These are phyloP conservation scores for Protaetia brevitarsis DNA, from an alignment of 1,140 invertebrate species.

Conservation along the genomic window DNA sequence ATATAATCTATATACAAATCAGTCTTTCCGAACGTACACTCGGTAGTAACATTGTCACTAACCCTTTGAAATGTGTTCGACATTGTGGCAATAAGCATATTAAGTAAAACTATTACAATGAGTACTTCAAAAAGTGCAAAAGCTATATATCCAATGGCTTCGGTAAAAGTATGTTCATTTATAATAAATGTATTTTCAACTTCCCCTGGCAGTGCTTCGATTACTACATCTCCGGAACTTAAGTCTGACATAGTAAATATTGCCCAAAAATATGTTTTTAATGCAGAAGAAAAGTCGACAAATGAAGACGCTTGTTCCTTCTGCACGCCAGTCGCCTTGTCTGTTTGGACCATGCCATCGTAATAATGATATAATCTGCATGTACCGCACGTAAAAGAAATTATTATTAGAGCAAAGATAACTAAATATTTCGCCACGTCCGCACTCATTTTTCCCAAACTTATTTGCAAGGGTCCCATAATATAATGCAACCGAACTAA, in stretches of 20 bases:
- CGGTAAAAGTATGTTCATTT: slow-evolving; percentile 59
- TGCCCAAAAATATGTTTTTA: slow-evolving; percentile 74
- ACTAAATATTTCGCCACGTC: slow-evolving; percentile 57
- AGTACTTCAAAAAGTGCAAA: slow-evolving; percentile 65
- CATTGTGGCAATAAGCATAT: slow-evolving; percentile 78
- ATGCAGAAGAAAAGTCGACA: slow-evolving; percentile 55
- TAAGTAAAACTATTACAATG: slow-evolving; percentile 69
- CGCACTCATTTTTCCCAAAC: slow-evolving; percentile 58
- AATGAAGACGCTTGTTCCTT: slow-evolving; percentile 53
- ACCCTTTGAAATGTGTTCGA: slow-evolving; percentile 70
- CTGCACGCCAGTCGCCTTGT: slow-evolving; percentile 49
- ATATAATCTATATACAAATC: slow-evolving; percentile 59
- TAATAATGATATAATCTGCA: slow-evolving; percentile 58
- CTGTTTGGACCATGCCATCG: slow-evolving; percentile 57
- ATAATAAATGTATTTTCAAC: slow-evolving; percentile 49
- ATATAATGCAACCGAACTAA: slow-evolving; percentile 58
- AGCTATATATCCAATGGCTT: slow-evolving; percentile 61
- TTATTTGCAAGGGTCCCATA: slow-evolving; percentile 62
- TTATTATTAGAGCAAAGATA: slow-evolving; percentile 55
- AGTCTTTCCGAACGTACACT: slow-evolving; percentile 61
- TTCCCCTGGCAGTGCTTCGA: slow-evolving; percentile 56
- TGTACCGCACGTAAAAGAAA: slow-evolving; percentile 54
- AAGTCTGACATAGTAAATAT: slow-evolving; percentile 69
- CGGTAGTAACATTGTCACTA: slow-evolving; percentile 57
- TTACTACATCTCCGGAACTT: slow-evolving; percentile 62